These are phyloP conservation scores for Venturia canescens DNA, from an alignment of 1,140 invertebrate species.

Conservation along the genomic window DNA sequence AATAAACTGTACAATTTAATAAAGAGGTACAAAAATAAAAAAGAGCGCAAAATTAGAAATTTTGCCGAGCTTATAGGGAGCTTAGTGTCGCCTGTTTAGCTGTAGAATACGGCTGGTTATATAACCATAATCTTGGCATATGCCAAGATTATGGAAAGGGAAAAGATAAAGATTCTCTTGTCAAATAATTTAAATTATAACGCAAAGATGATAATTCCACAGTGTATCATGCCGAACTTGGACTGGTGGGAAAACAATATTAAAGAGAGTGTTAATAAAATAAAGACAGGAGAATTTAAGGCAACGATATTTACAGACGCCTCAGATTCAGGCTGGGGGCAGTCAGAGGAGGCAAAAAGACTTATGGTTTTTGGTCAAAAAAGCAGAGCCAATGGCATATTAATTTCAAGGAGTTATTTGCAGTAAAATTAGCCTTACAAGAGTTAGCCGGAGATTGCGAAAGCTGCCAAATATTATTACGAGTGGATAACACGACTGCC, in stretches of 20 bases:
- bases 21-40: not conserved
- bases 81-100: slow-evolving; percentile 6
- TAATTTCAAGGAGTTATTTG: not conserved
- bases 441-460: not conserved
- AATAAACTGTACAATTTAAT: not conserved
- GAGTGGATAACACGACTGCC: slow-evolving; percentile 28
- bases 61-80: slow-evolving; percentile 21
- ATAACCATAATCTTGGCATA: too few relatives aligned
- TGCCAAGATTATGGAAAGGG: slow-evolving; percentile 14
- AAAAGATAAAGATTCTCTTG: slow-evolving; percentile 10
- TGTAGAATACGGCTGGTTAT: slow-evolving; percentile 6
- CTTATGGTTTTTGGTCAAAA: not conserved
- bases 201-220: not conserved
- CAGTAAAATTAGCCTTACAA: slow-evolving; percentile 9
- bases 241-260: not conserved
- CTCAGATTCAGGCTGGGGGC: slow-evolving; percentile 3
- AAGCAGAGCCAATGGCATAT: not conserved
- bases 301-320: not conserved
- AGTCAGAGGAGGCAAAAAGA: not conserved
- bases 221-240: not conserved
- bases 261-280: not conserved
- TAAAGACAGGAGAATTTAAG: not conserved
- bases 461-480: slow-evolving; percentile 15
- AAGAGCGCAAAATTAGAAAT: slow-evolving; percentile 5
- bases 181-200: not conserved